phyloP scores from a whole-genome alignment of 2,113 vertebrate genomes.

The Siphamia tubifer region DNA sequence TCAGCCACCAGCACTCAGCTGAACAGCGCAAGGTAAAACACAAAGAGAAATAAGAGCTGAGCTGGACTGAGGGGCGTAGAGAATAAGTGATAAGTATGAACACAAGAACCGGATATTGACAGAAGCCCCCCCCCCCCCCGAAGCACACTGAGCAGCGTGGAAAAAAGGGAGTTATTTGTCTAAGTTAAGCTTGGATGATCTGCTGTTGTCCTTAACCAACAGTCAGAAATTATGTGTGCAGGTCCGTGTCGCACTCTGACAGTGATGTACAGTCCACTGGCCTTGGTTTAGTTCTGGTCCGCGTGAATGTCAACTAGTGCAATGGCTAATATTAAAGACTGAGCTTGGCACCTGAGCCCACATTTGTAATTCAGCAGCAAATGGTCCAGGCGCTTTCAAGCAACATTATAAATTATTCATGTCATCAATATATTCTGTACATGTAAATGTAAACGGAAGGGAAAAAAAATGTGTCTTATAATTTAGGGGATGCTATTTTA shows the following conservation, averaged over 20 bases:
- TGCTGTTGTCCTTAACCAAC: conserved; percentile 3
- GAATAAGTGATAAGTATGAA: background rate
- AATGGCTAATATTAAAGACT: conserved; percentile 8
- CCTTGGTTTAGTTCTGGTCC: background rate
- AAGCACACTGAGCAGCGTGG: background rate
- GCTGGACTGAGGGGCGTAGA: background rate
- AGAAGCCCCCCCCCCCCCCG: conserved; percentile 1
- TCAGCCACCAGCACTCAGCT: background rate
- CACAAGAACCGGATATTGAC: conserved; percentile 31
- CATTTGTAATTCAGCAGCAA: conserved; percentile 35
- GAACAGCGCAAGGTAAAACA: background rate
- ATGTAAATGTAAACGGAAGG: background rate
- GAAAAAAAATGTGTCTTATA: background rate
- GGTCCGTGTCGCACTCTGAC: background rate
- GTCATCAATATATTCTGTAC: background rate
- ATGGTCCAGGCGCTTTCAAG: conserved; percentile 11
- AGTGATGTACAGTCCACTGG: conserved; percentile 37
- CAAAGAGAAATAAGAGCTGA: conserved; percentile 1
- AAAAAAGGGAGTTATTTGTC: conserved; percentile 34
- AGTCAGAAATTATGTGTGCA: conserved; percentile 10
- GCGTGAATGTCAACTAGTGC: conserved; percentile 40
- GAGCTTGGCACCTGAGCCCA: conserved; percentile 36
- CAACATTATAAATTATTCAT: conserved; percentile 54
- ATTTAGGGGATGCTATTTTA: background rate
- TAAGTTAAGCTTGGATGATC: conserved; percentile 46